These are phyloP conservation scores for Stenolophus ochropezus DNA, from an alignment of 2,888 invertebrate genomes.

Conservation along the genomic window DNA sequence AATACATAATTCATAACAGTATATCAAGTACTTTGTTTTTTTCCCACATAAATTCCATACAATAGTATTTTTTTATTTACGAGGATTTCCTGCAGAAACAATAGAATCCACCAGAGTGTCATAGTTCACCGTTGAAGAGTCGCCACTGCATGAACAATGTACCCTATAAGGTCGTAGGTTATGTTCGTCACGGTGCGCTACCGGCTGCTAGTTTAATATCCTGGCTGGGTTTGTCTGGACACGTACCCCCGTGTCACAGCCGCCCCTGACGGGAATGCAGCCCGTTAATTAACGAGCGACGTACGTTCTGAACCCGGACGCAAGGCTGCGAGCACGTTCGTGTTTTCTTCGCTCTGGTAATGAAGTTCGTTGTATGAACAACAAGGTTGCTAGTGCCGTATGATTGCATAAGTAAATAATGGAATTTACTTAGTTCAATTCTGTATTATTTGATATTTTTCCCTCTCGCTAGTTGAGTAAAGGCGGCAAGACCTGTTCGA, in stretches of 20 bases:
- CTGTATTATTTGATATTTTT: no score
- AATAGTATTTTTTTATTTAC: neutral
- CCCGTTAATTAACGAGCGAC: conserved; percentile 9
- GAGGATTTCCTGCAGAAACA: neutral
- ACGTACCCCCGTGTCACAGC: conserved; percentile 12
- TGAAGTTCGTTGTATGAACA: neutral
- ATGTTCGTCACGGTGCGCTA: conserved; percentile 17
- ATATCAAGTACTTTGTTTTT: no score
- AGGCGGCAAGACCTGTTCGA: no score
- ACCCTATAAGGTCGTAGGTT: neutral
- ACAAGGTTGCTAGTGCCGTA: no score
- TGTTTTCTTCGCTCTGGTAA: neutral
- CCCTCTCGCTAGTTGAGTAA: no score
- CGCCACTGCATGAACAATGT: neutral
- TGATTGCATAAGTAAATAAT: no score
- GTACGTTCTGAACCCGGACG: neutral
- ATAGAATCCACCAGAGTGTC: neutral
- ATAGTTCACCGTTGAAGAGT: neutral
- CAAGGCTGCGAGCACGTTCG: neutral
- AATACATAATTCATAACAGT: no score
- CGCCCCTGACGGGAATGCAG: conserved; percentile 11
- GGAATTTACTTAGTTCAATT: no score
- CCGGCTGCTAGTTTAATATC: neutral
- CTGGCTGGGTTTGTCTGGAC: conserved; percentile 1
- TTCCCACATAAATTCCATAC: neutral